Evolutionary conservation across 35 echinoderm and acorn worm species (phyloP), one percentile per base, ranked within the genome.

Genomic region (Strongylocentrotus purpuratus): DNA sequence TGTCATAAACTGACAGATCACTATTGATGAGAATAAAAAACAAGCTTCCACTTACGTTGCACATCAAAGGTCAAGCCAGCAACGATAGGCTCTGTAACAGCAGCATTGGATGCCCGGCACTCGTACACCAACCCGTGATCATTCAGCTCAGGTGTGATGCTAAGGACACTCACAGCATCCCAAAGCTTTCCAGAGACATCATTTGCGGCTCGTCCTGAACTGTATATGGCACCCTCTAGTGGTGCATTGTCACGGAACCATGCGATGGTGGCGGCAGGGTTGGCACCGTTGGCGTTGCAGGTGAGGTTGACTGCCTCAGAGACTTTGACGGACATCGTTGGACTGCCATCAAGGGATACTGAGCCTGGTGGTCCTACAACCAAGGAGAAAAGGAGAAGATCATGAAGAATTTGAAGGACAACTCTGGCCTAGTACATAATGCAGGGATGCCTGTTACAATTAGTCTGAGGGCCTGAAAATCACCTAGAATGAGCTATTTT

Each of bases 31-130:
- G n/a, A 41, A 41, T 1, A 41, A 3, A 41, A 41, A 41, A 41
- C 0, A 41, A 78, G 65, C 65, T n/a, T 8, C 28, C 7, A 96
- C 98, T 99, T 94, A 97, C 98, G 94, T 33, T 97, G 98, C 2
- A 99, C 98, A 94, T 99, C 96, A 22, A 99, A 86, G 14, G 33
- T 95, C 31, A 99, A 46, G 2, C 46, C 88, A 32, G 95, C 87
- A 0, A 47, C 93, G 50, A 88, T 91, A 8, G 98, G 98, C 65
- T 94, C 47, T 32, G 22, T 59, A 46, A 97, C 22, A 2, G 98
- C 98, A 28, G 48, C 94, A 70, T 99, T 97, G 33, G 92, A 94
- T 14, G 94, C 98, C 14, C 96, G 95, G 55, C 98, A 99, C 65
- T 94, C 86, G 61, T 94, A 99, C 25, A 92, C 60, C 22, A 92